Evolutionary conservation across 2,888 invertebrate species (phyloP).

Genomic region (Troides oblongomaculatus): DNA sequence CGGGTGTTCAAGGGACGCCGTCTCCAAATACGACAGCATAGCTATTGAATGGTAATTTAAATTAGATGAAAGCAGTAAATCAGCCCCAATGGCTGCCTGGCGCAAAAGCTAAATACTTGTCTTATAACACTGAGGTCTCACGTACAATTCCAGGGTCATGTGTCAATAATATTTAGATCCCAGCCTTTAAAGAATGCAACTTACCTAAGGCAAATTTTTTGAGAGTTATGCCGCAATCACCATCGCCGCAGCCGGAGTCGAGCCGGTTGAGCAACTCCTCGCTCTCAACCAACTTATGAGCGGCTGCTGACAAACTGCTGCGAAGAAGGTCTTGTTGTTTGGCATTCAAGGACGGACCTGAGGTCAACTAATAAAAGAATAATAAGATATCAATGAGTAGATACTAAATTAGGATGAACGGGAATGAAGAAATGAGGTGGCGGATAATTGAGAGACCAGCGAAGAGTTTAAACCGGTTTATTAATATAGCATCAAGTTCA

Average conservation of each 20-base stretch:
- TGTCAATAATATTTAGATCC: too few relatives aligned
- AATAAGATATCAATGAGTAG: not conserved
- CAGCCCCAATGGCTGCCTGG: too few relatives aligned
- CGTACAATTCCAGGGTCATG: too few relatives aligned
- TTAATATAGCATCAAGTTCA: too few relatives aligned
- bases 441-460: too few relatives aligned
- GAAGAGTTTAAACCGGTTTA: too few relatives aligned
- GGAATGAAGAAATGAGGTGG: too few relatives aligned
- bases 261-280: slow-evolving; percentile 82
- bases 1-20: slow-evolving; percentile 56
- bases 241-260: slow-evolving; percentile 86
- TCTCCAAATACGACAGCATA: slow-evolving; percentile 51
- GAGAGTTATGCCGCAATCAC: slow-evolving; percentile 86
- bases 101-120: too few relatives aligned
- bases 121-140: too few relatives aligned
- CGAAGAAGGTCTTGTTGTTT: slow-evolving; percentile 50
- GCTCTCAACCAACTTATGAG: slow-evolving; percentile 79
- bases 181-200: not conserved
- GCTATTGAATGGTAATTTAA: slow-evolving; percentile 42
- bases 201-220: slow-evolving; percentile 81
- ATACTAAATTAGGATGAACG: too few relatives aligned
- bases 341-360: slow-evolving; percentile 53
- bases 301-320: slow-evolving; percentile 62
- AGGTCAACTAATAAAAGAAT: slow-evolving; percentile 40
- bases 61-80: too few relatives aligned